A percentile compares a stretch with the other conserved stretches of the same genome.
phyloP scores from a whole-genome alignment of 2,888 invertebrate species.

The Spodoptera exigua region DNA sequence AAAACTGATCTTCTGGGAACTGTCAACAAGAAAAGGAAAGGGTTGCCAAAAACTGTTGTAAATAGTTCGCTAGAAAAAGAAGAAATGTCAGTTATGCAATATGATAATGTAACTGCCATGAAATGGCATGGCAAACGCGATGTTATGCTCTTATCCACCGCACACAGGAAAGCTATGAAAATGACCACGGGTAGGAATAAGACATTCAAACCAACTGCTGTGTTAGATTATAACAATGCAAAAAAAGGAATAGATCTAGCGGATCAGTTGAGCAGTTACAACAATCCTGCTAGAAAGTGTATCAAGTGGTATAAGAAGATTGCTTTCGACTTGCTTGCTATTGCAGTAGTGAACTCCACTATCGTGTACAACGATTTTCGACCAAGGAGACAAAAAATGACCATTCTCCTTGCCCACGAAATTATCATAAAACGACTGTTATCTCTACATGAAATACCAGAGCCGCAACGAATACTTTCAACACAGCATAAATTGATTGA shows the following conservation, averaged over 20 bases:
- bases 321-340: conserved; percentile 1
- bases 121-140: conserved; percentile 2
- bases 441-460: no score
- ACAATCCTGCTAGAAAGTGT: conserved; percentile 5
- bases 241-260: conserved; percentile 8
- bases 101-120: conserved; percentile 2
- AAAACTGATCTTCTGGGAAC: conserved; percentile 5
- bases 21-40: conserved; percentile 4
- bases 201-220: neutral
- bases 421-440: no score
- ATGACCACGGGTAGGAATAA: neutral
- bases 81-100: conserved; percentile 5
- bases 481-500: no score
- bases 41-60: conserved; percentile 5
- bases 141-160: conserved; percentile 3
- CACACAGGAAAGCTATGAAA: neutral
- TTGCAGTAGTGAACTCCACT: conserved; percentile 3
- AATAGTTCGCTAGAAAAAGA: conserved; percentile 1
- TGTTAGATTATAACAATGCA: conserved; percentile 2
- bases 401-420: no score
- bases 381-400: no score
- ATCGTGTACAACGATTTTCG: conserved; percentile 3
- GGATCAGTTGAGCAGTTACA: conserved; percentile 7
- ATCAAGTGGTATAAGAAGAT: conserved; percentile 9
- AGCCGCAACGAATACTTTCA: no score